Evolutionary conservation across 2,113 vertebrate species (phyloP).

Genomic region (Nanger granti): DNA sequence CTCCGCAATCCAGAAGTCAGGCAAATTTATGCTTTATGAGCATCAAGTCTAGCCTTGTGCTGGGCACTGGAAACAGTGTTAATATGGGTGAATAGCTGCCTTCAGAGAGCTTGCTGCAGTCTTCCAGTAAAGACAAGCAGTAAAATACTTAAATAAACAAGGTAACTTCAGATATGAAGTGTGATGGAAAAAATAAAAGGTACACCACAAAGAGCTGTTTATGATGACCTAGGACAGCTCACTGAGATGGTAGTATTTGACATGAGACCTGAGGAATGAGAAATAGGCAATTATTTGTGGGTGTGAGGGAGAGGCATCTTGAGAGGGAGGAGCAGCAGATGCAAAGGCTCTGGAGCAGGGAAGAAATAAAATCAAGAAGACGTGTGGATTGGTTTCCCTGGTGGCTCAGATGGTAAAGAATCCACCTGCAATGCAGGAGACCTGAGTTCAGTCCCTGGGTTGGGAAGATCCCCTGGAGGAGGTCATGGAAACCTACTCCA

Average conservation of each 20-base stretch:
- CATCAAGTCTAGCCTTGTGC: not conserved
- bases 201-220: not conserved
- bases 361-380: not conserved
- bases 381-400: not conserved
- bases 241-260: not conserved
- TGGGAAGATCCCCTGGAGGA: not conserved
- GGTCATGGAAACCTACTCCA: not conserved
- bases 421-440: rapidly evolving
- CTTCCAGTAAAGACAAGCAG: not conserved
- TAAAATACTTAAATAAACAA: not conserved
- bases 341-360: not conserved
- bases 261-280: not conserved
- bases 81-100: not conserved
- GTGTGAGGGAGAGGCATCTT: not conserved
- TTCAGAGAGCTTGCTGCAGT: not conserved
- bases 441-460: not conserved
- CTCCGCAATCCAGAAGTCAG: not conserved
- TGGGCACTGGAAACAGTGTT: not conserved
- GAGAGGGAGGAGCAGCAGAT: too few species aligned
- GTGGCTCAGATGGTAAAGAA: not conserved
- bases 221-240: not conserved
- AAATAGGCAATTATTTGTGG: not conserved
- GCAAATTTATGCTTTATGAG: not conserved
- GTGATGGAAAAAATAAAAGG: not conserved
- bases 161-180: not conserved